Evolutionary conservation across 2,113 vertebrate genomes (phyloP).

Genomic region (Dipodomys ordii): DNA sequence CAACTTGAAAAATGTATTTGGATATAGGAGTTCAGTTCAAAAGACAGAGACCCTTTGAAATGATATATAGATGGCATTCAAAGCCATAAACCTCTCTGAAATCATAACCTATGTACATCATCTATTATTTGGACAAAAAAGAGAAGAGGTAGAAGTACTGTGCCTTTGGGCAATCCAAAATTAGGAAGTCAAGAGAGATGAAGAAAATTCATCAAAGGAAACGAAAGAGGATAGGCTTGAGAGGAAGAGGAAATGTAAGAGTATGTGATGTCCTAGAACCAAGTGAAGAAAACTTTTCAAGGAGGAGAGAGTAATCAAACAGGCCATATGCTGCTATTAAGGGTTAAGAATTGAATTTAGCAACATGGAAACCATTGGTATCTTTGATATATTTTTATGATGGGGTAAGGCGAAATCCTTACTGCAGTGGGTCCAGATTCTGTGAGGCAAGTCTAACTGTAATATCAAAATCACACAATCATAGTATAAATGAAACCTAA

Average conservation of each 20-base stretch:
- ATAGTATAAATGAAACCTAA: neutral
- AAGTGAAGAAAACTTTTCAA: neutral
- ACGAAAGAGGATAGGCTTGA: neutral
- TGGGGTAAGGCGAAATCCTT: neutral
- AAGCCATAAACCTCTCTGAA: neutral
- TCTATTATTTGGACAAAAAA: neutral
- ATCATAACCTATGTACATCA: neutral
- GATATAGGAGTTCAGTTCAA: neutral
- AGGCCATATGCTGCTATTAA: neutral
- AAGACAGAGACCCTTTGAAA: neutral
- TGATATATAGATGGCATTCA: neutral
- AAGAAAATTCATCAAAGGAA: neutral
- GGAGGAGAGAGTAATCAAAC: neutral
- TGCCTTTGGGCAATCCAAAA: neutral
- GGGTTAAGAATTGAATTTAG: neutral
- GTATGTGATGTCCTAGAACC: neutral
- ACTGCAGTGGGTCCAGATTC: neutral
- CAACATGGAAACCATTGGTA: neutral
- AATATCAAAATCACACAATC: conserved; percentile 23
- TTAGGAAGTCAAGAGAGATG: neutral
- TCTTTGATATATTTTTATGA: neutral
- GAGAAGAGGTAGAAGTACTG: neutral
- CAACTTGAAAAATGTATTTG: neutral
- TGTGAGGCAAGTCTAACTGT: neutral
- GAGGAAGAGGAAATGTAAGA: neutral